Base-by-base conservation (phyloP, 2,113 vertebrate genomes). In the Pteronura brasiliensis region DNA sequence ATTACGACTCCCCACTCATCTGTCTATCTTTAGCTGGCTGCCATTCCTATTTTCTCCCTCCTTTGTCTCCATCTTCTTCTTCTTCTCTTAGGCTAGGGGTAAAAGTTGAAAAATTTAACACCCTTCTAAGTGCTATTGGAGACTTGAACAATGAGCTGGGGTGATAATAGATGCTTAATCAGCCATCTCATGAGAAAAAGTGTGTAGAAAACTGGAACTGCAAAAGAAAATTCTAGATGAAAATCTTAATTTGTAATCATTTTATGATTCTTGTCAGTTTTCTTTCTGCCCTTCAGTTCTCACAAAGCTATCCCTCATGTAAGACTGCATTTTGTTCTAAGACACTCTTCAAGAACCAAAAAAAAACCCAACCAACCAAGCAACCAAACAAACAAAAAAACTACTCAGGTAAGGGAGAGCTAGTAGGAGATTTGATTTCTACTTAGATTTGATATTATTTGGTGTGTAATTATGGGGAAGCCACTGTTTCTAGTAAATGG, bases 81-180 rank as follows among this genome's bases (percentile, higher is more conserved):
- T 65, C 39, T 96, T 84, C 63, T 97, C 65, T 95, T 92, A 67
- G 81, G 23, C 20, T 17, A 90, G 49, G 17, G 71, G 34, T 83
- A 44, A 90, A 47, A 87, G 49, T 36, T 83, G 90, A 87, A 95
- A 97, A 89, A 59, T 84, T 42, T 47, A 83, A 63, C n/a, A 92
- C 1, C 6, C 11, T 89, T 96, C 18, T n/a, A 80, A 74, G 44
- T 79, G 34, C 71, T 7, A 69, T 49, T 82, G 69, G 59, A 44
- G 42, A 81, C 31, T 76, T 57, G 31, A 97, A 7, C 15, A 71
- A 96, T 81, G 87, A 92, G 21, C 42, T 81, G 47, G 27, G 1
- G 11, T 15, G 36, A 57, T 79, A 94, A 87, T 14, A 34, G 59
- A 90, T 94, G 97, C 29, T 42, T 79, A 69, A 87, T 87, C 36